Conservation (phyloP, 2,797 vertebrate species). For the Micropoecilia bifurca region DNA sequence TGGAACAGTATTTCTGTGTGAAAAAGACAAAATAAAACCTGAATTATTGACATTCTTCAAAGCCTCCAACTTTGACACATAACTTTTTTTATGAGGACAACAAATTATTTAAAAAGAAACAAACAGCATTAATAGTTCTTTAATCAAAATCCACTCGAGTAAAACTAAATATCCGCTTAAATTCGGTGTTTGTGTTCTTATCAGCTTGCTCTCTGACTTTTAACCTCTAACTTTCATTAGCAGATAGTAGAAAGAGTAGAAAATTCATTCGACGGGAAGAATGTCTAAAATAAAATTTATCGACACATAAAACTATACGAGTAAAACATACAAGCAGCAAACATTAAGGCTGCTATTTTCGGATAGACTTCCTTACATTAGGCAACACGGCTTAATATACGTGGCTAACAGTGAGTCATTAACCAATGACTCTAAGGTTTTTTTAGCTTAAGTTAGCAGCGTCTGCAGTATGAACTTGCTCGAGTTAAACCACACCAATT, state of each 20-base stretch:
- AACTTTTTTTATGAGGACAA: neutral
- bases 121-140: neutral
- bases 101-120: neutral
- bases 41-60: neutral
- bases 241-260: neutral
- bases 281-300: neutral
- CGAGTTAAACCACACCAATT: neutral
- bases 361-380: neutral
- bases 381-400: neutral
- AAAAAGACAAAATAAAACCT: neutral
- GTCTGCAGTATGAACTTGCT: neutral
- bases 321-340: neutral
- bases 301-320: neutral
- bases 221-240: neutral
- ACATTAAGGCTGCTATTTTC: neutral
- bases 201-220: neutral
- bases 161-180: neutral
- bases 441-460: conserved; percentile 54
- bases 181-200: neutral
- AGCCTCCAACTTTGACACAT: neutral
- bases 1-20: neutral
- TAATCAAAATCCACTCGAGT: neutral
- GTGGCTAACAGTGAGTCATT: neutral
- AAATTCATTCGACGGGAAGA: neutral
- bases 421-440: conserved; percentile 23